These are phyloP conservation scores for Catalaphyllia jardinei DNA, from an alignment of 64 coral and sea anemone genomes.

Conservation along the genomic window DNA sequence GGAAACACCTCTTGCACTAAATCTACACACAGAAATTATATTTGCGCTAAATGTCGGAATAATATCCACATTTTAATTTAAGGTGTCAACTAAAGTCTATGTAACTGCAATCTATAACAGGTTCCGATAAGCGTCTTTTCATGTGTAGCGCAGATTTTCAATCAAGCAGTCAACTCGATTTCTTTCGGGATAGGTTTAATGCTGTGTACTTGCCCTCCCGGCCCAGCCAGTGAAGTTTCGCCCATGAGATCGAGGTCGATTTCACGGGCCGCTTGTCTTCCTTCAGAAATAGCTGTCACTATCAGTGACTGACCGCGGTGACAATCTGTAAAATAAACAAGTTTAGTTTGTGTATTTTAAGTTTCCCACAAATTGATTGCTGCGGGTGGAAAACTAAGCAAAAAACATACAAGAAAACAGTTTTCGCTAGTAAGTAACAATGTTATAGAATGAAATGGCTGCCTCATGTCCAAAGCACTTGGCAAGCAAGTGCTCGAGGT, in stretches of 20 bases:
- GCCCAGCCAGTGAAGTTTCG: constrained; percentile 88
- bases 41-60: neutral
- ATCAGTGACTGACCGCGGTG: constrained; percentile 88
- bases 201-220: constrained; percentile 82
- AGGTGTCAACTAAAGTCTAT: neutral
- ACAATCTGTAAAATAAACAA: constrained; percentile 68
- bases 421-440: too few species aligned
- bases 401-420: too few species aligned
- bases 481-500: neutral
- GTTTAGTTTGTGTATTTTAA: neutral
- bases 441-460: too few species aligned
- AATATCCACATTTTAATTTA: neutral
- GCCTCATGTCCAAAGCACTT: too few species aligned
- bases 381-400: too few species aligned
- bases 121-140: neutral
- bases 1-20: neutral
- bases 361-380: too few species aligned
- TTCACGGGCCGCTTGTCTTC: constrained; percentile 88
- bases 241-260: constrained; percentile 96
- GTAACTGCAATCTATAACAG: neutral
- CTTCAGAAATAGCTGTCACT: constrained; percentile 92
- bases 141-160: neutral
- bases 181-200: constrained; percentile 55
- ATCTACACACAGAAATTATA: neutral
- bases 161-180: constrained; percentile 1